A percentile compares a stretch with the other conserved stretches of the same genome.
These are phyloP conservation scores for Sebastolobus alascanus DNA, from an alignment of 2,797 vertebrate genomes.

Conservation along the genomic window DNA sequence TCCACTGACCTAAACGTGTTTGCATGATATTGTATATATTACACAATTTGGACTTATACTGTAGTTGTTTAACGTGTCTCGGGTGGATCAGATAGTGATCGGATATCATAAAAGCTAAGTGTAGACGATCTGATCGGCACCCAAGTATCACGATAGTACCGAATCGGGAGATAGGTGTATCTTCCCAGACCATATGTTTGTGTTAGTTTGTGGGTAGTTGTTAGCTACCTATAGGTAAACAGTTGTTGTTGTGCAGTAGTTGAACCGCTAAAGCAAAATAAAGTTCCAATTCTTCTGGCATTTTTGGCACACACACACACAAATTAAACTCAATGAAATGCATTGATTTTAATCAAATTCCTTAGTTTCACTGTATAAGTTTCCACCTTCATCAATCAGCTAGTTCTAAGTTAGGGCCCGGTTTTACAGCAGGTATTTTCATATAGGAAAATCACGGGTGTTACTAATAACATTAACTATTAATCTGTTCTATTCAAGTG, in stretches of 20 bases:
- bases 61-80: neutral
- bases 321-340: neutral
- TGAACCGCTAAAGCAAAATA: neutral
- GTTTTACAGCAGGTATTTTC: too few relatives aligned
- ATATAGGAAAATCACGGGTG: too few relatives aligned
- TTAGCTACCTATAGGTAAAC: neutral
- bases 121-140: too few relatives aligned
- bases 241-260: neutral
- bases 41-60: too few relatives aligned
- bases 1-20: too few relatives aligned
- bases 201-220: neutral
- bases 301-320: neutral
- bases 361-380: neutral
- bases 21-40: too few relatives aligned
- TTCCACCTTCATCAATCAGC: neutral
- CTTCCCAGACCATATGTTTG: neutral
- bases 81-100: neutral
- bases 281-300: neutral
- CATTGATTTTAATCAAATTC: too few relatives aligned
- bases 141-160: too few relatives aligned
- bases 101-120: neutral
- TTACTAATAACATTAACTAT: neutral
- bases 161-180: too few relatives aligned
- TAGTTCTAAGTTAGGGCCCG: too few relatives aligned
- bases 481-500: neutral